Base-by-base conservation (phyloP, 2,888 invertebrate genomes). In the Caenorhabditis uteleia region DNA sequence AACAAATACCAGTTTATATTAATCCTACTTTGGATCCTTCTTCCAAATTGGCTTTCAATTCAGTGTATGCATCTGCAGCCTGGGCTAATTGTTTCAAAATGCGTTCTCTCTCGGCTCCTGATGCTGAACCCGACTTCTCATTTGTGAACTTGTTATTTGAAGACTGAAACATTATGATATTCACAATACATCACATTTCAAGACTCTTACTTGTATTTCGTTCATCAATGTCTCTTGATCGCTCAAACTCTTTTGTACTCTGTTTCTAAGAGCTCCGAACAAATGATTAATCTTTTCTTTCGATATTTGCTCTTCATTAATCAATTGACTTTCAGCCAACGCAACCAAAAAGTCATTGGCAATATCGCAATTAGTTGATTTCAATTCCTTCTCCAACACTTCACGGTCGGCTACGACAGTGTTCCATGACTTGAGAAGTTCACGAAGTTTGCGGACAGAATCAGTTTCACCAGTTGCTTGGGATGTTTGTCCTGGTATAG, bases 41-140 rank as follows among this genome's bases (percentile, higher is more conserved):
- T 82, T 90, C 89, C 68, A 98, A 88, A 87, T 98, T 95, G 82
- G 88, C 89, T 77, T 90, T 89, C 70, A 98, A 87, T 85, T 95
- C 93, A 82, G 90, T 90, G 86, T 90, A 97, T 74, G 91, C 90
- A 86, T 98, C 95, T 85, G 91, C 90, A 42, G 94, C 94, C 39
- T 91, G 88, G 25, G 93, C 93, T 71, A 98, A 87, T 78, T 90
- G 90, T 83, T 82, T 80, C 87, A 57, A 88, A 87, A 66, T 88
- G 87, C 74, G 68, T 44, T 77, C 78, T 25, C 82, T 48, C 43
- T 75, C 80, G 5, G 70, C 78, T 10, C 77, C 79, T 3, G 70
- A 66, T 16, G 69, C 59, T 46, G 87, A 88, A 26, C 90, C 89
- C 43, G 88, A 88, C 70, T 86, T 86, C 79, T 90, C 89, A 50